A percentile compares a stretch with the other conserved stretches of the same genome.
Conservation (phyloP, 2,797 vertebrate species). For the Coranthus polyacanthus region DNA sequence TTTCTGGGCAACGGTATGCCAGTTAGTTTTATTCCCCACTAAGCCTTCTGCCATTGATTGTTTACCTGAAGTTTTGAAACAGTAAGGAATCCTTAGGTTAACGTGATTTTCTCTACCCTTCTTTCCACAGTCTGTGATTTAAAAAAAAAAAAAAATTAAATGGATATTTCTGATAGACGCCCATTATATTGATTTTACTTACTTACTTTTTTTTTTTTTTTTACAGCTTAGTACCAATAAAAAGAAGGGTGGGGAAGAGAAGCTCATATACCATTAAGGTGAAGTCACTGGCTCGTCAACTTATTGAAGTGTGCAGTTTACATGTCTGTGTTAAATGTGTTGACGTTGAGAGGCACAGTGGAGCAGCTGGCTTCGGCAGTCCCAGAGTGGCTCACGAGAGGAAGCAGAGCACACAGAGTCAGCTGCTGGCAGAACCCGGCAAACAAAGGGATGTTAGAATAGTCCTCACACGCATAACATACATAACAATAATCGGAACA, state of each 20-base stretch:
- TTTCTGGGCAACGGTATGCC: conserved; percentile 44
- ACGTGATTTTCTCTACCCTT: conserved; percentile 41
- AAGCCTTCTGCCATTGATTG: conserved; percentile 58
- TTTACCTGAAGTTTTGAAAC: conserved; percentile 52
- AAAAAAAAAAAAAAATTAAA: conserved; percentile 23
- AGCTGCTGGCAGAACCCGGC: conserved; percentile 71
- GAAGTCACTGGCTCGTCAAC: conserved; percentile 54
- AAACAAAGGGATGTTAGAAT: conserved; percentile 61
- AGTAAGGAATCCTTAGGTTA: conserved; percentile 30
- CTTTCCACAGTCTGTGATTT: conserved; percentile 39
- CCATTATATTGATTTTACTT: conserved; percentile 31
- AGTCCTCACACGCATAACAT: conserved; percentile 58
- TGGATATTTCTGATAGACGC: conserved; percentile 28
- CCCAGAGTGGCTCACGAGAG: conserved; percentile 69
- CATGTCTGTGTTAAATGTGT: conserved; percentile 75
- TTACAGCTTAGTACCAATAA: conserved; percentile 37
- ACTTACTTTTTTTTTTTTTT: conserved; percentile 10
- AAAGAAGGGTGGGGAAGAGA: conserved; percentile 39
- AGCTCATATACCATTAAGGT: conserved; percentile 46
- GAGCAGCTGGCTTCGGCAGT: conserved; percentile 74
- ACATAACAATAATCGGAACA: conserved; percentile 43
- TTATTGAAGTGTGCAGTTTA: conserved; percentile 77
- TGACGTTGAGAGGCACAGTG: conserved; percentile 68
- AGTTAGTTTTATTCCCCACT: conserved; percentile 41
- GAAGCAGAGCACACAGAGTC: conserved; percentile 72